phyloP scores from a whole-genome alignment of 1,140 invertebrate species.

The Hermatobates lingyangjiaoensis region DNA sequence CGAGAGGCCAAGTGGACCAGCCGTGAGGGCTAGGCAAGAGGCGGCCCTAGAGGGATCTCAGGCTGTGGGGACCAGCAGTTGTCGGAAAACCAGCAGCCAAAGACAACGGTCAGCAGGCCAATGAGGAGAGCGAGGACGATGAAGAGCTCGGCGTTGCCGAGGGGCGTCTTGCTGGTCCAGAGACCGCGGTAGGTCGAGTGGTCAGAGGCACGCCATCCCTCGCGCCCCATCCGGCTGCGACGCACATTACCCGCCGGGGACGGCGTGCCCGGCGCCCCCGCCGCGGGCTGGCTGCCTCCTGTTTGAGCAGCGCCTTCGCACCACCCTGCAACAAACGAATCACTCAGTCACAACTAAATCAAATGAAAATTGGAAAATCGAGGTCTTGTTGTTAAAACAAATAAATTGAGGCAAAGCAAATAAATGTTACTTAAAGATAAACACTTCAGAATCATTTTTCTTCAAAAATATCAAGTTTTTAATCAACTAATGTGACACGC shows the following conservation, averaged over 20 bases:
- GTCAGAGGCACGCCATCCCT: conserved; percentile 43
- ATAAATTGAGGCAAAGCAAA: no score
- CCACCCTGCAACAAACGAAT: background rate
- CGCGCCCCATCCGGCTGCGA: conserved; percentile 29
- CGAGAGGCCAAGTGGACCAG: conserved; percentile 6
- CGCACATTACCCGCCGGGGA: conserved; percentile 11
- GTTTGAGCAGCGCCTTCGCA: conserved; percentile 9
- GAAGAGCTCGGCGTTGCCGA: conserved; percentile 49
- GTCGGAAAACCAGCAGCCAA: conserved; percentile 52
- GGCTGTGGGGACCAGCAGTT: conserved; percentile 55
- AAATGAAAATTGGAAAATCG: no score
- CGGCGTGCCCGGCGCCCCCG: conserved; percentile 22
- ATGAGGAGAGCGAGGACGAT: conserved; percentile 48
- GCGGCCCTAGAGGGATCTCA: conserved; percentile 23
- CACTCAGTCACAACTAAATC: no score
- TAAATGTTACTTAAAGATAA: no score
- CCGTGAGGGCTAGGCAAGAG: conserved; percentile 8
- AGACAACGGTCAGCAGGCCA: conserved; percentile 45
- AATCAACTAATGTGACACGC: no score
- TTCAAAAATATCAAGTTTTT: no score
- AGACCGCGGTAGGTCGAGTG: conserved; percentile 44
- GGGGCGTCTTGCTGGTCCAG: conserved; percentile 42
- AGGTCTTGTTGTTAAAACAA: no score
- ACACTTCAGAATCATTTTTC: no score
- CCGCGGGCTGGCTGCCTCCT: conserved; percentile 22